A percentile compares a stretch with the other conserved stretches of the same genome.
Evolutionary conservation across 64 coral and sea anemone genomes (phyloP).

Genomic region (Dendronephthya gigantea): DNA sequence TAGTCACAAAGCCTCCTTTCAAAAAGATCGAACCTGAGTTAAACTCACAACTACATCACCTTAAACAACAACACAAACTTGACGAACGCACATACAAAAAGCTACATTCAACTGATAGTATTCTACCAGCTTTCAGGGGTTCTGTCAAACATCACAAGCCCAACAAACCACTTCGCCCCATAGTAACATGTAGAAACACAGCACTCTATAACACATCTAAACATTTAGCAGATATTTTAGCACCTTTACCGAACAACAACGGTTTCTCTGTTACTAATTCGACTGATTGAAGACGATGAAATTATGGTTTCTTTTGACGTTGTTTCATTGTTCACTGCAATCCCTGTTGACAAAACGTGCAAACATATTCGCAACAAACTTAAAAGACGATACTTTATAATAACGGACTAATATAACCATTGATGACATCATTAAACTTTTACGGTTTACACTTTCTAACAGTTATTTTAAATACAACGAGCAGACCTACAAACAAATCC

Average conservation of each 20-base stretch:
- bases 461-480: too few relatives aligned
- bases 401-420: background rate
- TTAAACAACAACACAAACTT: conserved; percentile 14
- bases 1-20: conserved; percentile 13
- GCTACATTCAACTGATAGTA: too few relatives aligned
- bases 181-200: background rate
- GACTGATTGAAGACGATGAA: background rate
- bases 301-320: too few relatives aligned
- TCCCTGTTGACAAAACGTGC: background rate
- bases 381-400: background rate
- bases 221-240: too few relatives aligned
- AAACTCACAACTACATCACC: background rate
- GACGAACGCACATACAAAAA: conserved; percentile 3
- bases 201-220: too few relatives aligned
- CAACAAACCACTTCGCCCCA: background rate
- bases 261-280: too few relatives aligned
- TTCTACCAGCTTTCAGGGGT: conserved; percentile 1
- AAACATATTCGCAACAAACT: background rate
- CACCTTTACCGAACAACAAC: too few relatives aligned
- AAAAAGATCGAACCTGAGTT: background rate
- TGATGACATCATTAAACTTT: conserved; percentile 19
- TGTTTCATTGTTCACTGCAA: too few relatives aligned
- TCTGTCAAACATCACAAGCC: conserved; percentile 11
- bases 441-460: too few relatives aligned
- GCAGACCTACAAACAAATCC: too few relatives aligned